Evolutionary conservation across 2,888 invertebrate genomes (phyloP).

Genomic region (Nemotelus nigrinus): DNA sequence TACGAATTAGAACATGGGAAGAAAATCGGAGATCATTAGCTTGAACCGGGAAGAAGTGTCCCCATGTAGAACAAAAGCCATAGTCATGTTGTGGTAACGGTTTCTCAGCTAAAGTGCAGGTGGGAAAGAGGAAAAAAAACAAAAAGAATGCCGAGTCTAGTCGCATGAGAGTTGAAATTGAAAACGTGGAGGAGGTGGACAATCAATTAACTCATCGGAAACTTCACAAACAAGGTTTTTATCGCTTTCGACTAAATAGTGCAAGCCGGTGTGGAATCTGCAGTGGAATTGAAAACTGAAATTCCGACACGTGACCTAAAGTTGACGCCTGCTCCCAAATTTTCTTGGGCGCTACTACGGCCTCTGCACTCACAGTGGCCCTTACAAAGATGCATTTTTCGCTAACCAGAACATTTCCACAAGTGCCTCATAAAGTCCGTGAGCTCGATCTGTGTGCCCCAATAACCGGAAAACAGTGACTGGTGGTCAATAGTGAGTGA

Average conservation of each 20-base stretch:
- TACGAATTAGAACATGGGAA: no score
- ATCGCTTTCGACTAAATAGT: background rate
- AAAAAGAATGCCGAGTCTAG: no score
- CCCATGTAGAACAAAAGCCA: no score
- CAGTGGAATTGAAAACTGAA: slow-evolving; percentile 18
- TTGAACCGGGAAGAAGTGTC: no score
- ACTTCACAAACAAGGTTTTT: background rate
- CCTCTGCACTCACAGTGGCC: slow-evolving; percentile 28
- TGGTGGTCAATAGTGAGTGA: slow-evolving; percentile 26
- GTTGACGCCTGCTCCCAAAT: slow-evolving; percentile 23
- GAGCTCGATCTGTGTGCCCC: no score
- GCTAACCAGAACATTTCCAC: slow-evolving; percentile 39
- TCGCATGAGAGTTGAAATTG: no score
- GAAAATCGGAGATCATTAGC: no score
- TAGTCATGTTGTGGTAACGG: no score
- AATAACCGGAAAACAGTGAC: background rate
- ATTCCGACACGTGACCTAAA: slow-evolving; percentile 65
- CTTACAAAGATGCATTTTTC: slow-evolving; percentile 37
- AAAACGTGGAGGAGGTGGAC: slow-evolving; percentile 23
- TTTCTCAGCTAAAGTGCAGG: no score
- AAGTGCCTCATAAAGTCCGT: no score
- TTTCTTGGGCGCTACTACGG: slow-evolving; percentile 44
- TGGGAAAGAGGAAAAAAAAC: no score
- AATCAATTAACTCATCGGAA: background rate
- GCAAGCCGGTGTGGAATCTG: background rate